A percentile compares a stretch with the other conserved stretches of the same genome.
Conservation (phyloP, 2,797 vertebrate species). For the Neoniphon sammara region DNA sequence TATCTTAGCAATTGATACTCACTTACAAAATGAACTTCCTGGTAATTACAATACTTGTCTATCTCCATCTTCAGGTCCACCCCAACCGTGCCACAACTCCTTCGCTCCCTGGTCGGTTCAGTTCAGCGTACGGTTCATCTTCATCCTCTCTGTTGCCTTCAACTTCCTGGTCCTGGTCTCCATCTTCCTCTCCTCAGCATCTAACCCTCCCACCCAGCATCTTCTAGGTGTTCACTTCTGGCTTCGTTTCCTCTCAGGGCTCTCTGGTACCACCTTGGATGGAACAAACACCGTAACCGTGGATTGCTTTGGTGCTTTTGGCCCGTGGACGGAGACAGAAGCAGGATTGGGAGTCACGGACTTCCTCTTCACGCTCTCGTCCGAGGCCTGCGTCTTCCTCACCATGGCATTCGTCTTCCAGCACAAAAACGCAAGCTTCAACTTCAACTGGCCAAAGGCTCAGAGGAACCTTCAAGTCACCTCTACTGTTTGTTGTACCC, state of each 20-base stretch:
- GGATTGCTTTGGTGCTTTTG: conserved; percentile 83
- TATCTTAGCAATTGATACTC: background rate
- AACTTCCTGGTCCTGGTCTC: conserved; percentile 83
- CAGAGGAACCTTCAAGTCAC: conserved; percentile 63
- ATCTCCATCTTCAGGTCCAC: conserved; percentile 77
- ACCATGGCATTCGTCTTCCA: conserved; percentile 85
- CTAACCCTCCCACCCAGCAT: conserved; percentile 82
- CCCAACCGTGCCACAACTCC: conserved; percentile 85
- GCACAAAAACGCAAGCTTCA: conserved; percentile 73
- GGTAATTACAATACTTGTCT: background rate
- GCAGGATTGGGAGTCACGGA: conserved; percentile 80
- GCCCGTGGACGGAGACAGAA: conserved; percentile 85
- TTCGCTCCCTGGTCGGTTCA: conserved; percentile 87
- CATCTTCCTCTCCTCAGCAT: conserved; percentile 78
- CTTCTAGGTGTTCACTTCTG: conserved; percentile 83
- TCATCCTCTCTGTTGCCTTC: conserved; percentile 81
- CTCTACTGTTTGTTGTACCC: conserved; percentile 73
- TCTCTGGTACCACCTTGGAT: conserved; percentile 82
- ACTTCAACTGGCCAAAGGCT: background rate
- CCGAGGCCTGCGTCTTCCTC: conserved; percentile 86
- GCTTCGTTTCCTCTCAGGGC: conserved; percentile 82
- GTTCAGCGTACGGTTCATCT: conserved; percentile 86
- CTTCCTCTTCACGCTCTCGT: conserved; percentile 84
- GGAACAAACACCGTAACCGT: conserved; percentile 83
- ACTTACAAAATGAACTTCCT: too few species aligned